A percentile compares a stretch with the other conserved stretches of the same genome.
These are phyloP conservation scores for Rhinichthys klamathensis DNA, from an alignment of 2,113 vertebrate genomes.

Conservation along the genomic window DNA sequence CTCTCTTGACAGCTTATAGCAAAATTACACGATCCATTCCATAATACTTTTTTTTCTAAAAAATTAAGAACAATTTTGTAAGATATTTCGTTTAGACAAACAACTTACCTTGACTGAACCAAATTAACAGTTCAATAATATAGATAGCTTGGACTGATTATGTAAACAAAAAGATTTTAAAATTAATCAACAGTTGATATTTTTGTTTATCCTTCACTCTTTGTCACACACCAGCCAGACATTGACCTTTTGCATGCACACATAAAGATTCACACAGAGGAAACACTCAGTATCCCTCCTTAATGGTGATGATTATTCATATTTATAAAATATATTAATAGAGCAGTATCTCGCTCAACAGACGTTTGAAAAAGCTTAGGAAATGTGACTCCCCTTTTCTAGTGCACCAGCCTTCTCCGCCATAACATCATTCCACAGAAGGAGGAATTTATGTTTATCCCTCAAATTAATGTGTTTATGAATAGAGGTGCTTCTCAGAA, in stretches of 20 bases:
- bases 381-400: neutral
- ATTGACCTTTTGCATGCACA: neutral
- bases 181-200: too few species aligned
- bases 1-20: too few species aligned
- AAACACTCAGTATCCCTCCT: neutral
- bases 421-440: neutral
- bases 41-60: neutral
- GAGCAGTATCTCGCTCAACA: slow-evolving; percentile 36
- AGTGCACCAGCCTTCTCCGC: neutral
- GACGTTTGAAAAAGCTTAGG: slow-evolving; percentile 21
- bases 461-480: slow-evolving; percentile 61
- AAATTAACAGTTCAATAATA: too few species aligned
- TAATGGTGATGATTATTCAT: slow-evolving; percentile 1
- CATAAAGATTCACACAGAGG: neutral
- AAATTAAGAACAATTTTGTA: too few species aligned
- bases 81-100: too few species aligned
- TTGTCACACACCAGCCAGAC: neutral
- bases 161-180: too few species aligned
- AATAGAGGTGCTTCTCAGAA: slow-evolving; percentile 48
- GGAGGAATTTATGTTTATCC: too few species aligned
- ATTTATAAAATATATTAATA: slow-evolving; percentile 28
- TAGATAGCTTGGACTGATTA: too few species aligned
- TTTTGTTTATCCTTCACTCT: neutral
- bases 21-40: neutral
- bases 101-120: too few species aligned